Evolutionary conservation across 2,888 invertebrate species (phyloP).

Genomic region (Gisinianus flammeolus): DNA sequence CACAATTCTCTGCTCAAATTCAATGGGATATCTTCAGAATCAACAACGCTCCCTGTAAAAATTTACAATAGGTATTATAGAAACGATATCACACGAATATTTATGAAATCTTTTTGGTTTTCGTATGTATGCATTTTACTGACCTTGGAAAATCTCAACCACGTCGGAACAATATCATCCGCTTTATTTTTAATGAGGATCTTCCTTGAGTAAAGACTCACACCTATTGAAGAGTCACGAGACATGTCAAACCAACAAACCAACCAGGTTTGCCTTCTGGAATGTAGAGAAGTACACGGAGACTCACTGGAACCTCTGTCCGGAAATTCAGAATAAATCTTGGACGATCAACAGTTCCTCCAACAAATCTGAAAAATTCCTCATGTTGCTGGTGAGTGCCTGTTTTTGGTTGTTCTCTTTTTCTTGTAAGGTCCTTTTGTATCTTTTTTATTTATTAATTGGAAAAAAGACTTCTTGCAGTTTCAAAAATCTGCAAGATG

Average conservation of each 20-base stretch:
- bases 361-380: slow-evolving; percentile 89
- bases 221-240: slow-evolving; percentile 80
- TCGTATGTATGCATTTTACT: no score
- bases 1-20: slow-evolving; percentile 94
- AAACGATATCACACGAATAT: no score
- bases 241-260: slow-evolving; percentile 91
- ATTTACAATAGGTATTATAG: neutral
- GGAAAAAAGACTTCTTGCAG: no score
- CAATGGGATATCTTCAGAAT: slow-evolving; percentile 97
- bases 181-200: slow-evolving; percentile 91
- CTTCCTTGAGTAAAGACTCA: slow-evolving; percentile 89
- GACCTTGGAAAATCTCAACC: slow-evolving; percentile 88
- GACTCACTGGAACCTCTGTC: slow-evolving; percentile 89
- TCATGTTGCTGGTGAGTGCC: slow-evolving; percentile 82
- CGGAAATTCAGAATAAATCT: slow-evolving; percentile 90
- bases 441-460: no score
- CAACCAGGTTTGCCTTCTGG: slow-evolving; percentile 90
- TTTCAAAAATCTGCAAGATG: slow-evolving; percentile 11
- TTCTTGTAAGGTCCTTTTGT: no score
- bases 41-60: slow-evolving; percentile 77
- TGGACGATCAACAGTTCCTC: slow-evolving; percentile 85
- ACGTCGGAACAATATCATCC: slow-evolving; percentile 89
- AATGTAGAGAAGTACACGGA: slow-evolving; percentile 84
- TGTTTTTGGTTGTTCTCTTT: no score
- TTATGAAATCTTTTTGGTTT: no score